Conservation (phyloP, 1,140 invertebrate genomes). For the Callitettix versicolor region DNA sequence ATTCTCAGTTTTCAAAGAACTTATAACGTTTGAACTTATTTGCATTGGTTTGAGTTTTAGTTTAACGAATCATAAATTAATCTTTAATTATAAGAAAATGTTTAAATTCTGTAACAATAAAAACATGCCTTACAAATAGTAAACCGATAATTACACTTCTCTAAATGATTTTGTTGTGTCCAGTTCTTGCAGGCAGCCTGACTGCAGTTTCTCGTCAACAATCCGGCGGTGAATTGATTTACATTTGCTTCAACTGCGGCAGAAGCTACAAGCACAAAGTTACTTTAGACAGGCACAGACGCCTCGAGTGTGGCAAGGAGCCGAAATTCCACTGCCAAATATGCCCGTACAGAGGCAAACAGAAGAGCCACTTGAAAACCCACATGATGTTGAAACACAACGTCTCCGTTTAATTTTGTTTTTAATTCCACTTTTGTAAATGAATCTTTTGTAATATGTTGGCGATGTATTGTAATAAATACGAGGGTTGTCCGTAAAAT, state of each 20-base stretch:
- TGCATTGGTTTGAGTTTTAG: too few species aligned
- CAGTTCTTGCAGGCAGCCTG: too few species aligned
- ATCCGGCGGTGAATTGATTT: neutral
- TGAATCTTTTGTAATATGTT: neutral
- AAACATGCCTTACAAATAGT: too few species aligned
- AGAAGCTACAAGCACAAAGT: constrained; percentile 20
- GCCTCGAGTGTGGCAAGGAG: constrained; percentile 40
- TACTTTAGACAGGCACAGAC: constrained; percentile 29
- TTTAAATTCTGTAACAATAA: too few species aligned
- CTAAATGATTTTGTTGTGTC: too few species aligned
- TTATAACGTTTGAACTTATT: too few species aligned
- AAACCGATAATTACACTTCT: too few species aligned
- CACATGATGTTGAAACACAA: constrained; percentile 10
- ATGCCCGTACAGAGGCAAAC: constrained; percentile 16
- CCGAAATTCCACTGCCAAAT: constrained; percentile 2
- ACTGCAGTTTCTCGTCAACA: too few species aligned
- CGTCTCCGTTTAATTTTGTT: neutral
- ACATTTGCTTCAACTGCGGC: constrained; percentile 19
- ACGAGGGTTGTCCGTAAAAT: too few species aligned
- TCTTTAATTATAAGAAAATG: too few species aligned
- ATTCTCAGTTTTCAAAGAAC: too few species aligned
- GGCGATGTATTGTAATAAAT: neutral
- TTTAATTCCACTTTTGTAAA: neutral
- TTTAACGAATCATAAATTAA: too few species aligned
- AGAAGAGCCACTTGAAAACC: constrained; percentile 30